Base-by-base conservation (phyloP, 1,140 invertebrate species). In the Aculops lycopersici region DNA sequence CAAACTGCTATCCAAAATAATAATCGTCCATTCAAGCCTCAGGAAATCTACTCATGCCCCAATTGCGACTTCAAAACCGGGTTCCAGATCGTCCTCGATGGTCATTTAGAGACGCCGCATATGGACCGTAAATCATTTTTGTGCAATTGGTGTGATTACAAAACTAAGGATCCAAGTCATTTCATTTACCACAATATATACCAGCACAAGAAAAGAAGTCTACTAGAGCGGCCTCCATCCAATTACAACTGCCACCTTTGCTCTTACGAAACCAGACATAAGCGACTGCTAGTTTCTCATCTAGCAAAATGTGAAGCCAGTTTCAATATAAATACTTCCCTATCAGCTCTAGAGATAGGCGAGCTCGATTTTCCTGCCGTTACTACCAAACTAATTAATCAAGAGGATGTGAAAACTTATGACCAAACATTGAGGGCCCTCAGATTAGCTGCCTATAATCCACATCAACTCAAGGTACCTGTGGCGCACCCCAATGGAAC, bases 221-320 rank as follows among this genome's bases (percentile, higher is more conserved):
- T 72, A 44, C 57, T 88, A 31, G 77, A 84, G 48, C 64, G 74
- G 41, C 76, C 78, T 5, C 70, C 74, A 21, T 69, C 74, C 0
- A 76, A 75, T 53, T 81, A 83, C 57, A 77, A 86, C 50, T 92
- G 83, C 56, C 70, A 76, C 0, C 76, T 81, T 51, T 92, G 84
- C 63, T 72, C 77, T 1, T 90, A 84, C 52, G 83, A 90, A 54
- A 78, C 84, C 49, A 83, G 81, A 52, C 74, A 77, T 41, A 88
- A 86, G 56, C 73, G 74, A n/a, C 84, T 86, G 59, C 57, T 88
- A 39, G 77, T 71, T 0, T 63, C 79, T 15, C 84, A 90, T 61
- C 64, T 74, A 43, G 63, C 74, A n/a, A 70, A 77, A 3, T 92
- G 84, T 59, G 64, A 68, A 15, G 83, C 83, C 56, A 79, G 80